Conservation (phyloP, 2,113 vertebrate species). For the Pelecanoides urinatrix region DNA sequence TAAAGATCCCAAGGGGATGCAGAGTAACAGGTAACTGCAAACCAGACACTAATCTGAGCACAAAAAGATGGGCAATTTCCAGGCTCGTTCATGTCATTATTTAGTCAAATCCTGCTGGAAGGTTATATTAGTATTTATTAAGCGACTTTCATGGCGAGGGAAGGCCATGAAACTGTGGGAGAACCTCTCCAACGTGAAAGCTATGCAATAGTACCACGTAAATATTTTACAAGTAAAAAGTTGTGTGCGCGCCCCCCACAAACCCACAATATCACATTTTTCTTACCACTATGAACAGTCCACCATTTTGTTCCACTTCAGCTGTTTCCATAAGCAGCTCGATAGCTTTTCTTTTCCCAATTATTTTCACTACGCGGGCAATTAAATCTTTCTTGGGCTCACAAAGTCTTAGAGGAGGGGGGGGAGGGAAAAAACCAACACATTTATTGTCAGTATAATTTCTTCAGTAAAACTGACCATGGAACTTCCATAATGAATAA, state of each 20-base stretch:
- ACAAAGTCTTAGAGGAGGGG: slow-evolving; percentile 73
- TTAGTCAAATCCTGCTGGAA: not conserved
- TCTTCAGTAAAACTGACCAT: not conserved
- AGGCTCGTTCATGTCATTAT: not conserved
- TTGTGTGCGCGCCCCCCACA: rapidly evolving
- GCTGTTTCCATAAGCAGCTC: slow-evolving; percentile 91
- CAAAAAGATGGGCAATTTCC: not conserved
- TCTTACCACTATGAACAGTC: slow-evolving; percentile 89
- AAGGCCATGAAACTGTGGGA: not conserved
- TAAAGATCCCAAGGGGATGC: not conserved
- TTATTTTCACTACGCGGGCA: slow-evolving; percentile 82
- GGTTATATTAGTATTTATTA: not conserved
- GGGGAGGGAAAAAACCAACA: too few relatives aligned
- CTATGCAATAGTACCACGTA: rapidly evolving
- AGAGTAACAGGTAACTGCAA: not conserved
- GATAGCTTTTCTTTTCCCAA: slow-evolving; percentile 91
- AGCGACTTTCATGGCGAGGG: not conserved
- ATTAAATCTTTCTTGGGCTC: slow-evolving; percentile 95
- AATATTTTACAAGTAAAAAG: not conserved
- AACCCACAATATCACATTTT: not conserved
- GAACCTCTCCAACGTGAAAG: rapidly evolving
- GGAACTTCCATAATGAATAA: not conserved
- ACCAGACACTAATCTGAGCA: not conserved
- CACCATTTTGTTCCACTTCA: slow-evolving; percentile 90
- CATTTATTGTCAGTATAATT: not conserved